phyloP scores from a whole-genome alignment of 1,140 invertebrate species.

The Lasioglossum baleicum region DNA sequence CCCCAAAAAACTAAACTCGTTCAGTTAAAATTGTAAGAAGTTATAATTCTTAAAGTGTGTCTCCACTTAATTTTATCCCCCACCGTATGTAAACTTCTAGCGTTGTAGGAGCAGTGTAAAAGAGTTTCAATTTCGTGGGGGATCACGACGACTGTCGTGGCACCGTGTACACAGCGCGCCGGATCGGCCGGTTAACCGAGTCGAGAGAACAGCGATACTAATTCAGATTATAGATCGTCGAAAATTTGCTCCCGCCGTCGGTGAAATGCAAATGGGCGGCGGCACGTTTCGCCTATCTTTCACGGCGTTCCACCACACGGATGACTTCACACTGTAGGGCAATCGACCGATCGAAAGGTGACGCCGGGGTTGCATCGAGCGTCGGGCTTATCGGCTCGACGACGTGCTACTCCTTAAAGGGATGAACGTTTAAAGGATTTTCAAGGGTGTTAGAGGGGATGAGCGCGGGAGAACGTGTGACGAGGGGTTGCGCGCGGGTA shows the following conservation, averaged over 20 bases:
- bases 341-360: conserved; percentile 53
- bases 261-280: conserved; percentile 33
- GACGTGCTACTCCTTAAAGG: conserved; percentile 60
- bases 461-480: conserved; percentile 11
- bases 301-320: conserved; percentile 26
- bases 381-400: conserved; percentile 57
- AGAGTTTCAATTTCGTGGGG: too few relatives aligned
- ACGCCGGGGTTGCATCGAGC: conserved; percentile 39
- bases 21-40: too few relatives aligned
- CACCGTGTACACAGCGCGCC: neutral
- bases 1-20: too few relatives aligned
- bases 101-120: too few relatives aligned
- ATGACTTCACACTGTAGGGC: conserved; percentile 41
- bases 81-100: too few relatives aligned
- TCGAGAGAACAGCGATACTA: neutral
- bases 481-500: conserved; percentile 3
- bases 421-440: conserved; percentile 68
- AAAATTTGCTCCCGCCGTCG: conserved; percentile 19
- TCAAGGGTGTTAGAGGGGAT: conserved; percentile 38
- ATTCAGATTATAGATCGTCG: conserved; percentile 23
- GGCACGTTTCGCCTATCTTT: conserved; percentile 37
- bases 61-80: too few relatives aligned
- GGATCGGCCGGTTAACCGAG: neutral
- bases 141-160: too few relatives aligned
- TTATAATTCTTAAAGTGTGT: too few relatives aligned